Evolutionary conservation across 2,888 invertebrate genomes (phyloP).

Genomic region (Diarsia rubi): DNA sequence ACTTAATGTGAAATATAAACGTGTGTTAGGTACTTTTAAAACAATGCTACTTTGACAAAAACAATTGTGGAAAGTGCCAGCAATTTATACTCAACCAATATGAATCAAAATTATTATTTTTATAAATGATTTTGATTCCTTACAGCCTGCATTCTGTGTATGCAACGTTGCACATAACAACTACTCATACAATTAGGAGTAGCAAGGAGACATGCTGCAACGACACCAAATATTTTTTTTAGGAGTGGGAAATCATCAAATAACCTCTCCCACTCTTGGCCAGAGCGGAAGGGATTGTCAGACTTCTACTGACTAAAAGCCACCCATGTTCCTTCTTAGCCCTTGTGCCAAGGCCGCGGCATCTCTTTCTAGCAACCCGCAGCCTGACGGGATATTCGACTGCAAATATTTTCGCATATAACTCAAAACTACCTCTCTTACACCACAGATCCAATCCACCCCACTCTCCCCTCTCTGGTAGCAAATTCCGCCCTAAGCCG

Average conservation of each 20-base stretch:
- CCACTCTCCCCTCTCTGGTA: constrained; percentile 70
- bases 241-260: too few species aligned
- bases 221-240: too few species aligned
- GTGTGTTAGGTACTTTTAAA: neutral
- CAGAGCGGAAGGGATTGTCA: too few species aligned
- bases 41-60: neutral
- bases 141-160: neutral
- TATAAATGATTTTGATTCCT: neutral
- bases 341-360: too few species aligned
- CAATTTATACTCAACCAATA: neutral
- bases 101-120: neutral
- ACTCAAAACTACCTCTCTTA: constrained; percentile 16
- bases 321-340: too few species aligned
- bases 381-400: too few species aligned
- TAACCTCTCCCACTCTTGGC: too few species aligned
- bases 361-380: too few species aligned
- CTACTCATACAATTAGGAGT: neutral
- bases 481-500: constrained; percentile 80
- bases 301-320: too few species aligned
- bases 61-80: neutral
- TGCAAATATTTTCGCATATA: neutral
- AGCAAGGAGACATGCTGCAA: too few species aligned
- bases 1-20: neutral
- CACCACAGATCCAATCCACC: constrained; percentile 45
- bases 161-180: neutral